Base-by-base conservation (phyloP, 1,140 invertebrate species). In the Acromyrmex charruanus region DNA sequence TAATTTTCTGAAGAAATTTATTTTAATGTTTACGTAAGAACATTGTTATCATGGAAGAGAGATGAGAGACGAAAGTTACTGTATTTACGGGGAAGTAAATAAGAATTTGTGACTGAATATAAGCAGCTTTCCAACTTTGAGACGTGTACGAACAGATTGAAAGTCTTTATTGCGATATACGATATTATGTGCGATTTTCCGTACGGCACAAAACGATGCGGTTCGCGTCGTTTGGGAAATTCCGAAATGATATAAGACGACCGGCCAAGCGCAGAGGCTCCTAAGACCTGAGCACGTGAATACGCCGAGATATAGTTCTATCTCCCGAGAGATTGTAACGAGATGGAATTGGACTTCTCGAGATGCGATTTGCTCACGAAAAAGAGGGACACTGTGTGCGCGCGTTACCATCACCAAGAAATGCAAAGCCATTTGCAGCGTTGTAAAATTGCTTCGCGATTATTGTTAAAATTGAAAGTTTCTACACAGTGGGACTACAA, bases 341-440 rank as follows among this genome's bases (percentile, higher is more conserved):
- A 77, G 74, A 89, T 87, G 35, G 66, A 82, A 90, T 90, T 84
- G 87, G 66, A 89, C 58, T 72, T 75, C 21, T 51, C 66, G 66
- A 9, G 66, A 89, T 75, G 25, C 63, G 75, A 88, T 79, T 55
- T 39, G 44, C 75, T 72, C 71, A 18, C 71, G 58, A 81, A 90
- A 86, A 77, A 80, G 61, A 31, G 12, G 53, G 49, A 25, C 63
- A 21, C 58, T 55, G 21, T 31, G 55, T 25, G 63, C 39, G 72
- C 51, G 69, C 53, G 68, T 31, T 72, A 10, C 80, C 6, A 16
- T 31, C 53, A 7, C 25, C 49, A 14, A 59, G 28, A 72, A 55
- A 88, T 85, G 53, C 25, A 39, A 28, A 53, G 51, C 35, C 28
- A 6, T 63, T 71, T 44, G 79, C 18, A 18, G n/a, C 3, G 51